A percentile compares a stretch with the other conserved stretches of the same genome.
phyloP scores from a whole-genome alignment of 2,113 vertebrate species.

The Lanius ludovicianus region DNA sequence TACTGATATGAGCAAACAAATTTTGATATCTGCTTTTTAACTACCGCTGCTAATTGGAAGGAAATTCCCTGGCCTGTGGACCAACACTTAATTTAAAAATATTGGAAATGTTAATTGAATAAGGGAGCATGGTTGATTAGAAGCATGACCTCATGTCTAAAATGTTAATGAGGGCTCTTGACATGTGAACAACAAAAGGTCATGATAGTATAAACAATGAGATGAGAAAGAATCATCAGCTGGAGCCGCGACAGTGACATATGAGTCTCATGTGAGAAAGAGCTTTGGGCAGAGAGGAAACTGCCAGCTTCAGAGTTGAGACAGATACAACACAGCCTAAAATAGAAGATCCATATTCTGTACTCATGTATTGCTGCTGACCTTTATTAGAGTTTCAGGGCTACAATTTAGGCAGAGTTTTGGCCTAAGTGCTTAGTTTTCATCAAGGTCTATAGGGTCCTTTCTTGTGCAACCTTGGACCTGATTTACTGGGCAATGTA shows the following conservation, averaged over 20 bases:
- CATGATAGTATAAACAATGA: conserved; percentile 25
- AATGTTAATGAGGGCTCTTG: conserved; percentile 45
- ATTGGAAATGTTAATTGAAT: conserved; percentile 58
- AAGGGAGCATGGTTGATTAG: conserved; percentile 32
- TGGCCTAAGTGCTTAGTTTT: neutral
- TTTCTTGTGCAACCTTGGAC: neutral
- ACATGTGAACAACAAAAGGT: conserved; percentile 48
- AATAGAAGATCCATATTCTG: neutral
- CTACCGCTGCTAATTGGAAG: conserved; percentile 53
- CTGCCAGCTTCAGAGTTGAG: neutral
- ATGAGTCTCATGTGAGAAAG: neutral
- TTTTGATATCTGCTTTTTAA: conserved; percentile 56
- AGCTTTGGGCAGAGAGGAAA: neutral
- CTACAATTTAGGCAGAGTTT: neutral
- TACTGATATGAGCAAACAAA: conserved; percentile 57
- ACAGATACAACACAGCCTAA: neutral
- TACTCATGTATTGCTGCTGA: neutral
- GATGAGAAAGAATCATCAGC: neutral
- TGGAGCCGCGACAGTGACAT: neutral
- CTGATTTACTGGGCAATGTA: neutral
- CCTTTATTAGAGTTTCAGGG: neutral
- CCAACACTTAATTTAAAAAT: conserved; percentile 44
- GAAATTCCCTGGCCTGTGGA: conserved; percentile 41
- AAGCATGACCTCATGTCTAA: conserved; percentile 46
- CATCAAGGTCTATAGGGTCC: neutral